A percentile compares a stretch with the other conserved stretches of the same genome.
Conservation (phyloP, 2,797 vertebrate genomes). For the Siniperca undulata region DNA sequence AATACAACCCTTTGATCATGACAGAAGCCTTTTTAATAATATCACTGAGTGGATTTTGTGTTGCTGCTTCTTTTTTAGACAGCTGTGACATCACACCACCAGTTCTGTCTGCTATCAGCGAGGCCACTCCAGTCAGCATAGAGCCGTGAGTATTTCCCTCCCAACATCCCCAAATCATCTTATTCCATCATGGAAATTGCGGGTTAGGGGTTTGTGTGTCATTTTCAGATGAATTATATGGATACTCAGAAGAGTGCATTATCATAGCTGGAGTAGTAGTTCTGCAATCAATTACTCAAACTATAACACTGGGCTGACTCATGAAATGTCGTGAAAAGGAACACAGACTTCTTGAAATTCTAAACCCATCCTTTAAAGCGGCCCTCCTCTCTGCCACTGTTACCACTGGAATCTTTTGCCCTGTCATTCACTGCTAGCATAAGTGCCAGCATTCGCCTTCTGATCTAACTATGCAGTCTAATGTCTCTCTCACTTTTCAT, state of each 20-base stretch:
- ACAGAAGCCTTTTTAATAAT: neutral
- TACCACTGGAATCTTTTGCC: conserved; percentile 55
- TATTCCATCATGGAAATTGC: conserved; percentile 10
- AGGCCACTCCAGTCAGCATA: conserved; percentile 97
- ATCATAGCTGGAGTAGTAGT: conserved; percentile 23
- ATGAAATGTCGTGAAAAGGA: conserved; percentile 35
- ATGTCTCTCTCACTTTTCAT: conserved; percentile 29
- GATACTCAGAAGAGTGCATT: conserved; percentile 12
- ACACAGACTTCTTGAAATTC: conserved; percentile 40
- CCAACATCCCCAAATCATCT: conserved; percentile 5
- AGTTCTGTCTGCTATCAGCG: conserved; percentile 91
- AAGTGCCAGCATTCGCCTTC: conserved; percentile 17
- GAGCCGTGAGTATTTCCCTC: conserved; percentile 93
- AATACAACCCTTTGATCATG: neutral
- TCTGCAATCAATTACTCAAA: conserved; percentile 58
- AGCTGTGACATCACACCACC: conserved; percentile 97
- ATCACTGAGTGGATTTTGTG: conserved; percentile 33
- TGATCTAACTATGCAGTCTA: conserved; percentile 19
- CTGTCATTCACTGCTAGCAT: conserved; percentile 38
- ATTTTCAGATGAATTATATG: conserved; percentile 29
- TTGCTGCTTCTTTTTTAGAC: conserved; percentile 79
- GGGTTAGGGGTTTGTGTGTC: conserved; percentile 24
- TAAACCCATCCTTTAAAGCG: conserved; percentile 41
- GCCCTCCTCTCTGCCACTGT: conserved; percentile 7
- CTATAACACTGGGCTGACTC: conserved; percentile 47